Evolutionary conservation across 1,140 invertebrate species (phyloP).

Genomic region (Drosophila jambulina): DNA sequence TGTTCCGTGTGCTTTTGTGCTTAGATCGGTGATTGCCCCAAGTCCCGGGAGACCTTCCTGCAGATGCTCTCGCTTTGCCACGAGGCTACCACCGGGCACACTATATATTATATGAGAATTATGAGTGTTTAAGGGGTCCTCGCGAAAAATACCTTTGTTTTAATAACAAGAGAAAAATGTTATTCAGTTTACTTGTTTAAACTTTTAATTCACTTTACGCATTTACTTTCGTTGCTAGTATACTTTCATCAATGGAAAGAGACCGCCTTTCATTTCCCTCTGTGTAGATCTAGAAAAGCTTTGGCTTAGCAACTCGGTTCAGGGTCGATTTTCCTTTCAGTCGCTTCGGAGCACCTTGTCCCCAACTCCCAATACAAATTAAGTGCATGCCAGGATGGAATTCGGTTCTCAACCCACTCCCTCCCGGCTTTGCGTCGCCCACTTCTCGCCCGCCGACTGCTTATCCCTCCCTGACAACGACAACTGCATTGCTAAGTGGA

Average conservation of each 20-base stretch:
- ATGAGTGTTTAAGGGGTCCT: constrained; percentile 2
- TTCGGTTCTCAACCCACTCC: constrained; percentile 8
- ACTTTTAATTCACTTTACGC: background rate
- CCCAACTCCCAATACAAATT: constrained; percentile 50
- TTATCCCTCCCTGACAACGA: constrained; percentile 35
- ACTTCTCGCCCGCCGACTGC: background rate
- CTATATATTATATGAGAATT: background rate
- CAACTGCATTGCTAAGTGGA: constrained; percentile 76
- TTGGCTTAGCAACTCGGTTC: constrained; percentile 6
- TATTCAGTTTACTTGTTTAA: background rate
- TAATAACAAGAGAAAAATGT: background rate
- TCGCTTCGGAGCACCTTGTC: constrained; percentile 13
- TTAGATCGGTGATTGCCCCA: constrained; percentile 25
- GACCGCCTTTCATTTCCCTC: background rate
- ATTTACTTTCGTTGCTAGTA: background rate
- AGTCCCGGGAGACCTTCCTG: constrained; percentile 15
- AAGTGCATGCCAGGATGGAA: constrained; percentile 43
- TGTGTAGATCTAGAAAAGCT: constrained; percentile 17
- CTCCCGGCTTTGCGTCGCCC: background rate
- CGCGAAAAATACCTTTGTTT: background rate
- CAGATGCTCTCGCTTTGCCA: constrained; percentile 11
- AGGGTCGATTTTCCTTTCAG: constrained; percentile 16
- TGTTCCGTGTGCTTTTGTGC: constrained; percentile 33
- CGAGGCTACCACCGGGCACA: background rate
- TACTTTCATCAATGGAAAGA: background rate